These are phyloP conservation scores for Polietes domitor DNA, from an alignment of 2,888 invertebrate genomes.

Conservation along the genomic window DNA sequence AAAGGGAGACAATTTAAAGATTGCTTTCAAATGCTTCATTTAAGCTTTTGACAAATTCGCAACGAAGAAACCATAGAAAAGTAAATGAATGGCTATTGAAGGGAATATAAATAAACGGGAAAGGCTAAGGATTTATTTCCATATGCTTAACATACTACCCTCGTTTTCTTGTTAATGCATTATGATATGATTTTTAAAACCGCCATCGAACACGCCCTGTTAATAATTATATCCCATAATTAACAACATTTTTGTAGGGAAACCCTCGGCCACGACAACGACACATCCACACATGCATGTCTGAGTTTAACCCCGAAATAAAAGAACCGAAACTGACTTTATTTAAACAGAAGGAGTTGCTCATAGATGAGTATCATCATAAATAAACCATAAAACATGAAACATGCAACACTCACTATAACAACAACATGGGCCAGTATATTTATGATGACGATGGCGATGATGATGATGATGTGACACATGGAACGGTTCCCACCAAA, in stretches of 20 bases:
- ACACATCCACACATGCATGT: not conserved
- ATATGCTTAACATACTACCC: not conserved
- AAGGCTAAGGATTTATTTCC: not conserved
- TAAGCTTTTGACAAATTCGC: not conserved
- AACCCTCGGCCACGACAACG: not conserved
- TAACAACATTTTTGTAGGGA: slow-evolving; percentile 47
- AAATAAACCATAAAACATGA: slow-evolving; percentile 39
- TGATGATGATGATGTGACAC: slow-evolving; percentile 48
- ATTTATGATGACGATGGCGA: not conserved
- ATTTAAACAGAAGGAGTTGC: slow-evolving; percentile 24
- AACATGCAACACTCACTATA: slow-evolving; percentile 26
- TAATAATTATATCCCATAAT: slow-evolving; percentile 58
- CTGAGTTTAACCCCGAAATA: slow-evolving; percentile 47
- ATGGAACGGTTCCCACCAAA: slow-evolving; percentile 63
- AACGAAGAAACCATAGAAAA: too few species aligned
- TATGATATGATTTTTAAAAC: slow-evolving; percentile 56
- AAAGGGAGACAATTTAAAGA: not conserved
- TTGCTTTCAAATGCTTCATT: not conserved
- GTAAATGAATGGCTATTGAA: too few species aligned
- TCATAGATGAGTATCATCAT: slow-evolving; percentile 20
- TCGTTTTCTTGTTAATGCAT: slow-evolving; percentile 9
- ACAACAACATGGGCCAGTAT: slow-evolving; percentile 17
- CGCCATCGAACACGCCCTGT: slow-evolving; percentile 49
- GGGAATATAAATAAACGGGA: too few species aligned
- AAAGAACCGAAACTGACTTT: not conserved